These are phyloP conservation scores for Halictus rubicundus DNA, from an alignment of 1,140 invertebrate genomes.

Conservation along the genomic window DNA sequence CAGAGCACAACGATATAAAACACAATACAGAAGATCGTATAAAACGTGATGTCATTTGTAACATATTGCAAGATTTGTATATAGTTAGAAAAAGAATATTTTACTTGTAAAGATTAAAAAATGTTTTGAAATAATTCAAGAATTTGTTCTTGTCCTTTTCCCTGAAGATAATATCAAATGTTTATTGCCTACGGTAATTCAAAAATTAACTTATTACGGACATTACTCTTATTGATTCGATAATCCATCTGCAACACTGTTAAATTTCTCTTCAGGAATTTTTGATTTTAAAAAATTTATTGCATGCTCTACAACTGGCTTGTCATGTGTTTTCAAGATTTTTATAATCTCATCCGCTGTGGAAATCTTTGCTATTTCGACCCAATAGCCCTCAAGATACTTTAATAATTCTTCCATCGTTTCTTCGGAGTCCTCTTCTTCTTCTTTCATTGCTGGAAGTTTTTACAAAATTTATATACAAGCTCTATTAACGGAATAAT, in stretches of 20 bases:
- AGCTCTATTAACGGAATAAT: background rate
- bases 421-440: constrained; percentile 41
- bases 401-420: constrained; percentile 48
- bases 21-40: background rate
- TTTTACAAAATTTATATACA: background rate
- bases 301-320: constrained; percentile 27
- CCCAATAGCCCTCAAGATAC: constrained; percentile 65
- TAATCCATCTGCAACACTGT: background rate
- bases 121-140: background rate
- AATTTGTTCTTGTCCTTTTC: background rate
- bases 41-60: background rate
- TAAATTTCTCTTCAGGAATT: constrained; percentile 25
- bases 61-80: background rate
- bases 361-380: constrained; percentile 53
- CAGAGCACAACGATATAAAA: background rate
- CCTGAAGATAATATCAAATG: background rate
- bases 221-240: background rate
- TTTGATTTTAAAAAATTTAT: constrained; percentile 49
- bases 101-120: background rate
- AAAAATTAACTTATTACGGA: background rate
- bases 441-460: constrained; percentile 44
- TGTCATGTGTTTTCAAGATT: constrained; percentile 54
- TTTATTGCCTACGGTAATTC: background rate
- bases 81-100: background rate
- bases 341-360: constrained; percentile 51